Conservation (phyloP, 2,113 vertebrate species). For the Hippolais icterina region DNA sequence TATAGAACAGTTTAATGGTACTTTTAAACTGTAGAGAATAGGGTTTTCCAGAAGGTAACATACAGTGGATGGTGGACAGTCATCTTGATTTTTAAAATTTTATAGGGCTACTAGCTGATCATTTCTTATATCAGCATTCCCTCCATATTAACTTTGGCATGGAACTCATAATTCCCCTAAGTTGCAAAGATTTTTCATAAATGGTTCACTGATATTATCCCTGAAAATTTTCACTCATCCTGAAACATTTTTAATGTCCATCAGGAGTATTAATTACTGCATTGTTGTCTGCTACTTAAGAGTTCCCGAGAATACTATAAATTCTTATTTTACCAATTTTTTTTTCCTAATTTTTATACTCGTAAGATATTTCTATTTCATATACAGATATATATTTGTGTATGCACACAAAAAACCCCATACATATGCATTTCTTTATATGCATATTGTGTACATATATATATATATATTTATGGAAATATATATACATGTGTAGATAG, state of each 20-base stretch:
- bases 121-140: not conserved
- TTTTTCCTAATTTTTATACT: not conserved
- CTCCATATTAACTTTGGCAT: not conserved
- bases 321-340: not conserved
- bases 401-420: not conserved
- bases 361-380: not conserved
- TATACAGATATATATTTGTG: not conserved
- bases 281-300: not conserved
- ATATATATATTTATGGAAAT: too few relatives aligned
- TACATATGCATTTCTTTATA: not conserved
- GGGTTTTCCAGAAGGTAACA: not conserved
- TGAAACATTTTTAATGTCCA: not conserved
- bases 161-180: not conserved
- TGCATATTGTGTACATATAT: not conserved
- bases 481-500: not conserved
- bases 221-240: not conserved
- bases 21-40: not conserved
- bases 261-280: not conserved
- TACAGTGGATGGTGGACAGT: rapidly evolving
- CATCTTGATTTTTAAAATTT: not conserved
- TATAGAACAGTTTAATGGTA: not conserved
- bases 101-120: not conserved
- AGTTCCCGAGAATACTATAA: not conserved
- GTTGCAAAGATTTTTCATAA: not conserved
- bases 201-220: not conserved